phyloP scores from a whole-genome alignment of 2,113 vertebrate genomes.

The Phocoena sinus region DNA sequence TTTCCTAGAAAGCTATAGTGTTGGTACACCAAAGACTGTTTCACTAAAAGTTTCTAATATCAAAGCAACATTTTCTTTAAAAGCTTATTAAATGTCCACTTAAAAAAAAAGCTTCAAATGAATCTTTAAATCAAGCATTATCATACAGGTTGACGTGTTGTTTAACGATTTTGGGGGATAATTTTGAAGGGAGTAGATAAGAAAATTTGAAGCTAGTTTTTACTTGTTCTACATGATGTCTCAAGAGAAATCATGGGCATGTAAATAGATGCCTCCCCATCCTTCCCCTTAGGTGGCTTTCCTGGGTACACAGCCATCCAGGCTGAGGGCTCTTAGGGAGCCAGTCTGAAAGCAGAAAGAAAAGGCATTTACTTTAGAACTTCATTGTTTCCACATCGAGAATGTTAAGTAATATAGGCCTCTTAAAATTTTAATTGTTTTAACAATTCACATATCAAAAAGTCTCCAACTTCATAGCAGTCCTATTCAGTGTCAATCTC shows the following conservation, averaged over 20 bases:
- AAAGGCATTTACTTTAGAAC: neutral
- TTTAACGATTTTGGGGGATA: conserved; percentile 25
- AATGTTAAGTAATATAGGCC: neutral
- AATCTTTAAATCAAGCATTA: neutral
- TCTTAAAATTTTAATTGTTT: neutral
- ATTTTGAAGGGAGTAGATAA: neutral
- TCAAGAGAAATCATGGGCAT: neutral
- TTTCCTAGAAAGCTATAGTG: neutral
- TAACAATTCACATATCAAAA: neutral
- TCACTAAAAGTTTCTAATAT: neutral
- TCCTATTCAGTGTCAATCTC: neutral
- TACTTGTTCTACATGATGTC: neutral
- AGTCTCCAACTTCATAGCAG: neutral
- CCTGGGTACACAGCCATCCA: neutral
- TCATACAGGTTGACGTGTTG: neutral
- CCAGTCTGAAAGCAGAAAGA: conserved; percentile 21
- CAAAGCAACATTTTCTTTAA: neutral
- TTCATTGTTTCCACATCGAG: neutral
- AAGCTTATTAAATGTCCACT: neutral
- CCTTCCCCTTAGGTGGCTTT: neutral
- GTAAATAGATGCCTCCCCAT: neutral
- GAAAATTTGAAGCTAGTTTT: neutral
- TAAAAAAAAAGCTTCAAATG: neutral
- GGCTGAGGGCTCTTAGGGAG: neutral
- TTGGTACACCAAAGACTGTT: neutral